These are phyloP conservation scores for Drosophila lowei DNA, from an alignment of 1,140 invertebrate genomes.

Conservation along the genomic window DNA sequence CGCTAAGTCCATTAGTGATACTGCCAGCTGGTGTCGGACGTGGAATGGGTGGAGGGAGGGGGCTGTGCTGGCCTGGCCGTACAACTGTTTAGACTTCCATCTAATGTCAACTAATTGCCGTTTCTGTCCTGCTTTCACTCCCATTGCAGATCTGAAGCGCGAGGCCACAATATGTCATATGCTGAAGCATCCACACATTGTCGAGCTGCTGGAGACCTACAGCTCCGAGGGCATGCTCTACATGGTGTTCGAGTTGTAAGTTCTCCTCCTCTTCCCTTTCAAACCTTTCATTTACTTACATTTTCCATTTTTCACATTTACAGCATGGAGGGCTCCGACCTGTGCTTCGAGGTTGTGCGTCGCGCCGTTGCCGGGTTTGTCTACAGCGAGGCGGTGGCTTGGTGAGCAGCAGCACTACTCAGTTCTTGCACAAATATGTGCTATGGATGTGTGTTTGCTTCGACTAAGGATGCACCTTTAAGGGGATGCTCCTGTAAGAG, in stretches of 20 bases:
- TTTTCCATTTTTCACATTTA: constrained; percentile 85
- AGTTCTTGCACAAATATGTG: neutral
- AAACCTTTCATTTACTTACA: constrained; percentile 38
- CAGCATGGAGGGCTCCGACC: constrained; percentile 99
- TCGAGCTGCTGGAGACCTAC: constrained; percentile 98
- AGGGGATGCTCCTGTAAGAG: too few species aligned
- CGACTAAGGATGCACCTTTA: neutral
- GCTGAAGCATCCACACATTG: constrained; percentile 99
- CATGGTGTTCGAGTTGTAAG: constrained; percentile 99
- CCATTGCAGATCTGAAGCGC: constrained; percentile 94
- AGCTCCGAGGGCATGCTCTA: constrained; percentile 99
- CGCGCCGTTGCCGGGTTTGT: constrained; percentile 97
- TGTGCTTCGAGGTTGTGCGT: constrained; percentile 99
- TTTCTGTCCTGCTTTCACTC: neutral
- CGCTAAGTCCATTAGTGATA: constrained; percentile 69
- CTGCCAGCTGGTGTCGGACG: constrained; percentile 54
- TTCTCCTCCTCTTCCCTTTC: constrained; percentile 60
- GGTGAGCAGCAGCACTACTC: constrained; percentile 86
- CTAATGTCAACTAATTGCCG: constrained; percentile 72
- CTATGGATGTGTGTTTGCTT: constrained; percentile 13
- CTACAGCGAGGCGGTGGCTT: constrained; percentile 99
- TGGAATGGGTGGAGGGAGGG: constrained; percentile 1
- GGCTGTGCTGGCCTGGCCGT: constrained; percentile 13
- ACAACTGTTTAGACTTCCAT: constrained; percentile 32
- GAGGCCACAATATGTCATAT: constrained; percentile 99